A percentile compares a stretch with the other conserved stretches of the same genome.
Evolutionary conservation across 37 sponge, comb jelly and placozoan species (phyloP).

Genomic region (Beroe ovata): DNA sequence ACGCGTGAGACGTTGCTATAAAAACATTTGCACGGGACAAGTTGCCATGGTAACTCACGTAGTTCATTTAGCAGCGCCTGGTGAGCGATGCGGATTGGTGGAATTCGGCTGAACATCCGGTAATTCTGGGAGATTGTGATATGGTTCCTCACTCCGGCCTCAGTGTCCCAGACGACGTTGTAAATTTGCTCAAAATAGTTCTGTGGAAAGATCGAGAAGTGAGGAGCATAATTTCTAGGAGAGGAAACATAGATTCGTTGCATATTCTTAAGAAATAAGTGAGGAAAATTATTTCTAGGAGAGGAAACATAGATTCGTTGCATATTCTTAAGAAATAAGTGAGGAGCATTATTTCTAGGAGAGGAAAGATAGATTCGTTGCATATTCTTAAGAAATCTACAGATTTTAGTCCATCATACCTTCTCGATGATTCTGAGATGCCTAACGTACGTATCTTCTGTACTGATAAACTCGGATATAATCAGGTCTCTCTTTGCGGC

Average conservation of each 20-base stretch:
- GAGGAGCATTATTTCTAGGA: too few relatives aligned
- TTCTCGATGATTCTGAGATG: conserved; percentile 31
- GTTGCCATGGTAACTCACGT: too few relatives aligned
- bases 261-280: too few relatives aligned
- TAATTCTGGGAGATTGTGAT: background rate
- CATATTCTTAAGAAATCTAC: too few relatives aligned
- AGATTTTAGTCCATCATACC: too few relatives aligned
- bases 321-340: too few relatives aligned
- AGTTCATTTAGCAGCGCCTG: background rate
- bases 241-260: background rate
- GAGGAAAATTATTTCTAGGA: too few relatives aligned
- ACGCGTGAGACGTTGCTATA: background rate
- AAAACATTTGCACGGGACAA: too few relatives aligned
- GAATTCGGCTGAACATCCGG: background rate
- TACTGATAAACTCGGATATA: conserved; percentile 4
- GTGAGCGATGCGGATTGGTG: conserved; percentile 18
- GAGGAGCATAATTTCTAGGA: background rate
- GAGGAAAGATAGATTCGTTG: too few relatives aligned
- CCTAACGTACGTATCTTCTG: conserved; percentile 15
- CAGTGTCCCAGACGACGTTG: background rate
- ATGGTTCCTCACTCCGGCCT: background rate
- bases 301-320: too few relatives aligned
- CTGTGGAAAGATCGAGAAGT: background rate
- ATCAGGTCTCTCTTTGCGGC: conserved; percentile 6
- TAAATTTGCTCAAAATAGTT: conserved; percentile 1